phyloP scores from a whole-genome alignment of 2,888 invertebrate species.

The Lasioglossum oenotherae region DNA sequence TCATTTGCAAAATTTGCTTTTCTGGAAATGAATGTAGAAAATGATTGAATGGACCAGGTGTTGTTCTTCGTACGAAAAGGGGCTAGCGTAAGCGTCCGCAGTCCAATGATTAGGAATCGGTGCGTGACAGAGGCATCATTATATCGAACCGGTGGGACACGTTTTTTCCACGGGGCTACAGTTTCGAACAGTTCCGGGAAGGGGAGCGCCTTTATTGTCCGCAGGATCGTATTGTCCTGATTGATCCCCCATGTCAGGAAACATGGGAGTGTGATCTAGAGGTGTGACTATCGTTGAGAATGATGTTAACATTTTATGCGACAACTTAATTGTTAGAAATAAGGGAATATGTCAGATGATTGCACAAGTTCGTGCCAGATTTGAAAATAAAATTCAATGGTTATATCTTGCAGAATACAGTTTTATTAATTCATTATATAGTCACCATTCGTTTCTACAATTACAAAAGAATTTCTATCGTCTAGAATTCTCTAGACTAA shows the following conservation, averaged over 20 bases:
- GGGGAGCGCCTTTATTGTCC: conserved; percentile 68
- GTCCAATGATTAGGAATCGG: conserved; percentile 31
- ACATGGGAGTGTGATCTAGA: neutral
- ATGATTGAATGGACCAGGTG: neutral
- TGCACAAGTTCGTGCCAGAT: too few species aligned
- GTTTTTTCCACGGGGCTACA: neutral
- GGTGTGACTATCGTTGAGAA: neutral
- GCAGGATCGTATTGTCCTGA: neutral
- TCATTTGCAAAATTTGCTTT: neutral
- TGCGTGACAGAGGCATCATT: conserved; percentile 55
- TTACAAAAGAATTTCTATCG: too few species aligned
- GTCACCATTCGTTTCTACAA: too few species aligned
- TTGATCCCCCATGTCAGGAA: neutral
- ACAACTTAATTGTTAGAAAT: too few species aligned
- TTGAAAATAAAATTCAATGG: too few species aligned
- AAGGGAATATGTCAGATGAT: too few species aligned
- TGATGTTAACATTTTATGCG: neutral
- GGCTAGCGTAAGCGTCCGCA: neutral
- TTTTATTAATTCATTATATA: too few species aligned
- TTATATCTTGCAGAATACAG: too few species aligned
- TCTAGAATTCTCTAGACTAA: too few species aligned
- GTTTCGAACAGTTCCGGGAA: conserved; percentile 53
- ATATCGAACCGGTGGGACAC: conserved; percentile 19
- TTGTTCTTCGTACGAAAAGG: neutral
- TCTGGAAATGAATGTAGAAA: too few species aligned